A percentile compares a stretch with the other conserved stretches of the same genome.
phyloP scores from a whole-genome alignment of 2,888 invertebrate species.

The Standfussiana lucernea region DNA sequence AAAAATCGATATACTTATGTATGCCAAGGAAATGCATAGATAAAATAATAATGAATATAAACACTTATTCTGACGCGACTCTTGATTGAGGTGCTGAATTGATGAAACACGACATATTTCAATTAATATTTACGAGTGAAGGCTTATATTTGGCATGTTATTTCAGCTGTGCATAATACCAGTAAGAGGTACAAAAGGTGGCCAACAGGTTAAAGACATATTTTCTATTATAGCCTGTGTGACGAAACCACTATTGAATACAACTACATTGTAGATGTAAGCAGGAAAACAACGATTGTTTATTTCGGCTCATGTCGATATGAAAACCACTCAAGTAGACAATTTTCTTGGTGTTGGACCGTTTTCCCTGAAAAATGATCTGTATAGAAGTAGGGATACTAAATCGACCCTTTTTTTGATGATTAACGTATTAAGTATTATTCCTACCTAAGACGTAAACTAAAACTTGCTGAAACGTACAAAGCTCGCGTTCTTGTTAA shows the following conservation, averaged over 20 bases:
- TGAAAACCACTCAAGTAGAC: neutral
- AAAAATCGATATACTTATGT: neutral
- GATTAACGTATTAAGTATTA: neutral
- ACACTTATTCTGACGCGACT: constrained; percentile 12
- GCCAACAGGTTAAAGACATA: constrained; percentile 1
- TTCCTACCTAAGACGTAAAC: neutral
- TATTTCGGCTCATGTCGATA: neutral
- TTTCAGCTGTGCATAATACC: constrained; percentile 39
- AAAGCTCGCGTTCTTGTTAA: neutral
- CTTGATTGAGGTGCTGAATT: constrained; percentile 12
- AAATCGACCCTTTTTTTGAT: too few species aligned
- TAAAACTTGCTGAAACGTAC: neutral
- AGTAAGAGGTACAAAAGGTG: constrained; percentile 5
- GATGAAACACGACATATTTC: constrained; percentile 8
- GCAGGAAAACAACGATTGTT: neutral
- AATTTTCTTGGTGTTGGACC: neutral
- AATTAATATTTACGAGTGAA: constrained; percentile 23
- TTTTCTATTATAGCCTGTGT: constrained; percentile 7
- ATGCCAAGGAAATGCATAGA: neutral
- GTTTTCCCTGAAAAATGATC: neutral
- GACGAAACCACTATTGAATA: constrained; percentile 18
- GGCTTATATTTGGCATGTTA: constrained; percentile 32
- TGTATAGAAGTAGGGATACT: neutral
- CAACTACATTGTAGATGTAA: constrained; percentile 2
- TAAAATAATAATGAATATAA: constrained; percentile 11